These are phyloP conservation scores for Tragelaphus scriptus DNA, from an alignment of 2,113 vertebrate species.

Conservation along the genomic window DNA sequence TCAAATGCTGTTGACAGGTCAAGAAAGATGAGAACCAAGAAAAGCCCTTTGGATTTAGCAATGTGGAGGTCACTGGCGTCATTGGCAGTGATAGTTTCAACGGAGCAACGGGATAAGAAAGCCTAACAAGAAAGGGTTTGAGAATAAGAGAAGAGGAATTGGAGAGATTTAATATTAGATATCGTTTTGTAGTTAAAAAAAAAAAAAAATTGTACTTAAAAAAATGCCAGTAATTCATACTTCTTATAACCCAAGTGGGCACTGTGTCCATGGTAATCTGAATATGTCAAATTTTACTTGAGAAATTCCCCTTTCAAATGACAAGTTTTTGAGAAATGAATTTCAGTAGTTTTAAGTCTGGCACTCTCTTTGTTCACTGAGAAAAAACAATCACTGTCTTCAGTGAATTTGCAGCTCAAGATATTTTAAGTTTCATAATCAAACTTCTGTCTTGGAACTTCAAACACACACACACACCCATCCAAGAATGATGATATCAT, in stretches of 20 bases:
- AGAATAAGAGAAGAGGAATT: neutral
- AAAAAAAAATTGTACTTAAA: neutral
- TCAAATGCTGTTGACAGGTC: neutral
- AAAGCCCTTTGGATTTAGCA: neutral
- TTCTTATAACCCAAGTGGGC: neutral
- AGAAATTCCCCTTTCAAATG: slow-evolving; percentile 27
- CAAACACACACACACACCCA: neutral
- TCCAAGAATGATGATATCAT: neutral
- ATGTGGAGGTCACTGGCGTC: neutral
- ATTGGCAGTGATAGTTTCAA: neutral
- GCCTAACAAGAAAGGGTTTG: neutral
- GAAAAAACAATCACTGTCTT: slow-evolving; percentile 34
- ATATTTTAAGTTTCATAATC: slow-evolving; percentile 32
- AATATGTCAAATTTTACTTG: neutral
- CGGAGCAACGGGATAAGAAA: neutral
- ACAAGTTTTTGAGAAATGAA: slow-evolving; percentile 15
- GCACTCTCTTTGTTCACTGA: neutral
- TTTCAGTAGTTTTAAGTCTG: slow-evolving; percentile 34
- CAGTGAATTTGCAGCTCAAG: slow-evolving; percentile 8
- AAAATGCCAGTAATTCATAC: neutral
- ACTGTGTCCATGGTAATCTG: neutral
- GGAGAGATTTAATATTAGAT: neutral
- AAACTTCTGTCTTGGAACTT: neutral
- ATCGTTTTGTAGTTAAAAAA: neutral
- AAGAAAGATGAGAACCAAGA: neutral